phyloP scores from a whole-genome alignment of 2,888 invertebrate genomes.

The Petrolisthes manimaculis region DNA sequence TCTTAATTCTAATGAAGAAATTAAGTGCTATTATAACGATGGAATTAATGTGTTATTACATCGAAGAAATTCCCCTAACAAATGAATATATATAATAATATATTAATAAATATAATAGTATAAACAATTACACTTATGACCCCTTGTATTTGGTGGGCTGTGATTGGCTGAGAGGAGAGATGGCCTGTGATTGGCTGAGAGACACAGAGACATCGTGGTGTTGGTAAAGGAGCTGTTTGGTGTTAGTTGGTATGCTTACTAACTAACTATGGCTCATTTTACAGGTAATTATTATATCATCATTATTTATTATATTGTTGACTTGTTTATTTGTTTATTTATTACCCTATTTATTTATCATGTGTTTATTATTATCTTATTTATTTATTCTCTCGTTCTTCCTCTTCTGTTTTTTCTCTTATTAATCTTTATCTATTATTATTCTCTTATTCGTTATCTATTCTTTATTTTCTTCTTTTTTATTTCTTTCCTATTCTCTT shows the following conservation, averaged over 20 bases:
- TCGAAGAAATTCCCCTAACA: not conserved
- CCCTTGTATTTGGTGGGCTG: not conserved
- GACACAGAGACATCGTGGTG: constrained; percentile 4
- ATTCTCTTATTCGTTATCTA: too few species aligned
- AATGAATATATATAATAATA: not conserved
- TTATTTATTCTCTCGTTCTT: too few species aligned
- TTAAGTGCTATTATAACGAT: too few species aligned
- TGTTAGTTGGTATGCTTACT: too few species aligned
- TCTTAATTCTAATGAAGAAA: too few species aligned
- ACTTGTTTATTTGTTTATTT: not conserved
- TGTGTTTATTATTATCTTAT: too few species aligned
- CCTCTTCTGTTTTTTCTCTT: too few species aligned
- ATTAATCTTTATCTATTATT: too few species aligned
- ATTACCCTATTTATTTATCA: too few species aligned
- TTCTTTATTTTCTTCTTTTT: too few species aligned
- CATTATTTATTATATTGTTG: not conserved
- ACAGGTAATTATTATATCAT: not conserved
- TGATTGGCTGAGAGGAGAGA: not conserved
- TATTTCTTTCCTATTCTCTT: too few species aligned
- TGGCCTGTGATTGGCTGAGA: not conserved
- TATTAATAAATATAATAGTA: not conserved
- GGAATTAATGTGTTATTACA: too few species aligned
- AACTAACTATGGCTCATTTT: not conserved
- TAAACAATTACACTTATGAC: not conserved
- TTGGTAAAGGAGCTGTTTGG: not conserved